Conservation (phyloP, 2,797 vertebrate genomes). For the Sebastiscus albofasciatus region DNA sequence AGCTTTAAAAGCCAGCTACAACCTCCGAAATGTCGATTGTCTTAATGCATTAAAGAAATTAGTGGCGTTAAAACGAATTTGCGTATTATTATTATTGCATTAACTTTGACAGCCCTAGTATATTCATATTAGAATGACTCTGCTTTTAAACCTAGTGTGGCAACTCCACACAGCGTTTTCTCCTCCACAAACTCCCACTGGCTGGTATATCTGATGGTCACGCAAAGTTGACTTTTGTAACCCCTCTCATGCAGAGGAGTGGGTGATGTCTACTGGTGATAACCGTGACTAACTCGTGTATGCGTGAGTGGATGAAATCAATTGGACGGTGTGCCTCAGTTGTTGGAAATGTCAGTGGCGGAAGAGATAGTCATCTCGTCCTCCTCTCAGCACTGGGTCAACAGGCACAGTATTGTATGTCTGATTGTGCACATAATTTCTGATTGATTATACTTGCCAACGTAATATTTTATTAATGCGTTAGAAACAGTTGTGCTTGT, state of each 20-base stretch:
- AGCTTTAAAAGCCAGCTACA: too few species aligned
- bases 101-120: neutral
- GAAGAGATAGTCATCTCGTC: slow-evolving; percentile 49
- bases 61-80: too few species aligned
- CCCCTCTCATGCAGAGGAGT: slow-evolving; percentile 21
- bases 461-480: slow-evolving; percentile 33
- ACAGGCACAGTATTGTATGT: slow-evolving; percentile 31
- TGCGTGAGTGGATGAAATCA: slow-evolving; percentile 54
- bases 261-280: slow-evolving; percentile 62
- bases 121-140: neutral
- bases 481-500: neutral
- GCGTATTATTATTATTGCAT: too few species aligned
- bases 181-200: slow-evolving; percentile 2
- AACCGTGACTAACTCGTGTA: slow-evolving; percentile 42
- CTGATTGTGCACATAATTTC: slow-evolving; percentile 28
- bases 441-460: slow-evolving; percentile 13
- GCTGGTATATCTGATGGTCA: slow-evolving; percentile 28
- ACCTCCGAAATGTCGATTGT: too few species aligned
- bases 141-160: neutral
- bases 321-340: slow-evolving; percentile 34
- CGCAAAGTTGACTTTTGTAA: slow-evolving; percentile 43
- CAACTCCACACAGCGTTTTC: neutral
- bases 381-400: slow-evolving; percentile 27
- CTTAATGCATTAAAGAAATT: too few species aligned
- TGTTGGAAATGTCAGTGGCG: slow-evolving; percentile 61